phyloP scores from a whole-genome alignment of 2,797 vertebrate species.

The Sebastes oblongus region DNA sequence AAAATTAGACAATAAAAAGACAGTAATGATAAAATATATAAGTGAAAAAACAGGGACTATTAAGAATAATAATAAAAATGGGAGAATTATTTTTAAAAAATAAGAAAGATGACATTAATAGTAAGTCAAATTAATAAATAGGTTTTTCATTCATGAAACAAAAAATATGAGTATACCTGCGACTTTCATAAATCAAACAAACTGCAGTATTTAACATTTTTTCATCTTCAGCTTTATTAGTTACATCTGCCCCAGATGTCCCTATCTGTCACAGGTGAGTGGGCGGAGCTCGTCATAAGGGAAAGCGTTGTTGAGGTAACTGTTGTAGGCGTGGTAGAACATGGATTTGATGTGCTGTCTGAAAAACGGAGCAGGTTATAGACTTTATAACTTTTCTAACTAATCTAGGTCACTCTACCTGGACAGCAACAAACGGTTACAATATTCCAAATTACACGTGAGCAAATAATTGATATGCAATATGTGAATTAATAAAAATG shows the following conservation, averaged over 20 bases:
- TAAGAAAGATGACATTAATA: background rate
- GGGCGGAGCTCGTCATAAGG: constrained; percentile 96
- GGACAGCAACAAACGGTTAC: no score
- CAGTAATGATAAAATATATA: background rate
- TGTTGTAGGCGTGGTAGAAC: constrained; percentile 99
- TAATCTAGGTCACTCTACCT: no score
- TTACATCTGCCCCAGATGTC: constrained; percentile 96
- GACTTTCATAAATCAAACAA: background rate
- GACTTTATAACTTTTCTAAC: no score
- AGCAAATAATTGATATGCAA: no score
- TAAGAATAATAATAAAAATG: background rate
- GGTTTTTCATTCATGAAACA: background rate
- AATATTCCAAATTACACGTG: no score
- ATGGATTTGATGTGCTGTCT: constrained; percentile 93
- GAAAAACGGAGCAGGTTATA: constrained; percentile 5
- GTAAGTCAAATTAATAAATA: background rate
- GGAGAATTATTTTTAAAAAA: background rate
- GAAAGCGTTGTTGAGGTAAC: constrained; percentile 94
- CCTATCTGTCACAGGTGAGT: constrained; percentile 95
- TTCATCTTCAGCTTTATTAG: background rate
- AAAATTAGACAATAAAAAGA: background rate
- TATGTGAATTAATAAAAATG: no score
- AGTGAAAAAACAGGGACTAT: background rate
- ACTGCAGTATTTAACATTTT: background rate
- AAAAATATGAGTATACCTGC: background rate